Evolutionary conservation across 2,113 vertebrate genomes (phyloP), one percentile per base, ranked within the genome.

Genomic region (Mola mola): DNA sequence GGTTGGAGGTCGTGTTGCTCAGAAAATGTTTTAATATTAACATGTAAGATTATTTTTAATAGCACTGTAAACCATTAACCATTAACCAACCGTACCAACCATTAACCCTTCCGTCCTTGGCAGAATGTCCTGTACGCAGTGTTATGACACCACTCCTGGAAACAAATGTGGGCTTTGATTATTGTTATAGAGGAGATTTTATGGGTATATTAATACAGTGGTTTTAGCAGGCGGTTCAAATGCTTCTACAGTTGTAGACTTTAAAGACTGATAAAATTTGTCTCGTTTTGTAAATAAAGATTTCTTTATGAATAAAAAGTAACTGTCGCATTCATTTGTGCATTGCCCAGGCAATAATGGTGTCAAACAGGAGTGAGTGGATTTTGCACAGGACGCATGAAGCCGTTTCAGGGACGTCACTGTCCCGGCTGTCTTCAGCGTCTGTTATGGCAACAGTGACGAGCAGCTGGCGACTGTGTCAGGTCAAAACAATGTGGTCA

Each of bases 401-500:
- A 62, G 49, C 11, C 4, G 12, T 26, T 66, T 38, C 15, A 69
- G 50, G 24, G 74, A 66, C 17, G 22, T 19, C 68, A 72, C 68
- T 6, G 46, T 49, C 63, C 31, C 28, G 12, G 7, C 47, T 28
- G 36, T 21, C 20, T 26, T 42, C 42, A 20, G 51, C n/a, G 43
- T 56, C 17, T 88, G 74, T 88, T 88, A 66, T 81, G 77, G 33
- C 55, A 88, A 86, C 76, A 84, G 16, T 2, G 17, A 25, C 9
- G 11, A 49, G 42, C 57, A 63, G 29, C 29, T 26, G 12, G 41
- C 1, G 1, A 29, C 10, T 80, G 79, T 82, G 29, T 82, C 38
- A 41, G 64, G 57, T 80, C 7, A 37, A 71, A 87, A 87, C 76
- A 83, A 40, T 11, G n/a, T n/a, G n/a, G n/a, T n/a, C n/a, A n/a